phyloP scores from a whole-genome alignment of 2,888 invertebrate species.

The Mylabris sibirica region DNA sequence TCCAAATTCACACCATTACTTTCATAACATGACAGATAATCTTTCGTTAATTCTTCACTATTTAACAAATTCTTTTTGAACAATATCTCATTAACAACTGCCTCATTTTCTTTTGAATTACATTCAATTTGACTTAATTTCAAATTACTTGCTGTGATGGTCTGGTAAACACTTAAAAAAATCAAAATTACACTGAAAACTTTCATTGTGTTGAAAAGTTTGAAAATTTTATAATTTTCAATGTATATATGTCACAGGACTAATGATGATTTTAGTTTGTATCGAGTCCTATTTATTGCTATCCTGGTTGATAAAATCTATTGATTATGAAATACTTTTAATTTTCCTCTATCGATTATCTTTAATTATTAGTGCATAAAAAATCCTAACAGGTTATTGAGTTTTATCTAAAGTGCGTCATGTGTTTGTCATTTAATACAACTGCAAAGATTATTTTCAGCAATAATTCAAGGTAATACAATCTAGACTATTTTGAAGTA shows the following conservation, averaged over 20 bases:
- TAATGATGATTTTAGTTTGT: background rate
- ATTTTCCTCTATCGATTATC: background rate
- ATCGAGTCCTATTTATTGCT: background rate
- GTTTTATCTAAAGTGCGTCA: background rate
- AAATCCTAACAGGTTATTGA: background rate
- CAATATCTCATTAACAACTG: background rate
- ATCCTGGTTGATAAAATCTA: background rate
- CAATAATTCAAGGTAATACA: too few relatives aligned
- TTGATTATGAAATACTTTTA: background rate
- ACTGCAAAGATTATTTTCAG: background rate
- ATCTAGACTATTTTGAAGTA: too few relatives aligned
- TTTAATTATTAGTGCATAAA: background rate
- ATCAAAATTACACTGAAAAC: background rate
- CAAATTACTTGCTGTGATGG: background rate
- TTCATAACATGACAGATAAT: background rate
- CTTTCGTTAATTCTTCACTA: background rate
- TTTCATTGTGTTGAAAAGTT: background rate
- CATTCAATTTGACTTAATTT: background rate
- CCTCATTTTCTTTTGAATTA: background rate
- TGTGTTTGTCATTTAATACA: background rate
- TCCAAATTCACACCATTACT: background rate
- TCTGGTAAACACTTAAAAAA: background rate
- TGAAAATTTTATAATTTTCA: background rate
- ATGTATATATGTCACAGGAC: background rate
- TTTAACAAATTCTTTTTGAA: background rate